Evolutionary conservation across 1,140 invertebrate genomes (phyloP).

Genomic region (Caenorhabditis brenneri): DNA sequence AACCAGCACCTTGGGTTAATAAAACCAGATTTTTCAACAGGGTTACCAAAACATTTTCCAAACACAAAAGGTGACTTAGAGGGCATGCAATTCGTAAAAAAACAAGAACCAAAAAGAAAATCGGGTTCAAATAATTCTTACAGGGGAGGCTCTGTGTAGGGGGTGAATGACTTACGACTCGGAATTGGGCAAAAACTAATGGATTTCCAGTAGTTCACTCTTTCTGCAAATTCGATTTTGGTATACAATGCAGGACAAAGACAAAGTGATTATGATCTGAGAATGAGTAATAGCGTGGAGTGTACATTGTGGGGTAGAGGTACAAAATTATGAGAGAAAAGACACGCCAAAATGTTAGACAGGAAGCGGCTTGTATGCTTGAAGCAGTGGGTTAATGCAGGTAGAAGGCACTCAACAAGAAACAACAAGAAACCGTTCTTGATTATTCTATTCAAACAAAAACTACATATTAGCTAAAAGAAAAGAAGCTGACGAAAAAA

Average conservation of each 20-base stretch:
- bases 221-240: constrained; percentile 42
- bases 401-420: not conserved
- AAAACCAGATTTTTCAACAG: not conserved
- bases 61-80: constrained; percentile 36
- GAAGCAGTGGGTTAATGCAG: constrained; percentile 9
- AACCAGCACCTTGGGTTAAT: constrained; percentile 9
- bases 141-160: not conserved
- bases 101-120: not conserved
- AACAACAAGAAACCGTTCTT: not conserved
- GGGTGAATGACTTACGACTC: constrained; percentile 35
- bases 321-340: not conserved
- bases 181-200: constrained; percentile 41
- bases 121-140: not conserved
- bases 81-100: not conserved
- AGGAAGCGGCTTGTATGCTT: not conserved
- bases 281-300: not conserved
- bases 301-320: not conserved
- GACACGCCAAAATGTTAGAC: not conserved
- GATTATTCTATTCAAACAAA: not conserved
- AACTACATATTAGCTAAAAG: not conserved
- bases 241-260: constrained; percentile 17
- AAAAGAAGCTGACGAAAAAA: not conserved
- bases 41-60: constrained; percentile 10
- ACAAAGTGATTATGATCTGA: not conserved
- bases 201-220: constrained; percentile 31